Evolutionary conservation across 2,888 invertebrate species (phyloP), one percentile per base, ranked within the genome.

Genomic region (Agrochola circellaris): DNA sequence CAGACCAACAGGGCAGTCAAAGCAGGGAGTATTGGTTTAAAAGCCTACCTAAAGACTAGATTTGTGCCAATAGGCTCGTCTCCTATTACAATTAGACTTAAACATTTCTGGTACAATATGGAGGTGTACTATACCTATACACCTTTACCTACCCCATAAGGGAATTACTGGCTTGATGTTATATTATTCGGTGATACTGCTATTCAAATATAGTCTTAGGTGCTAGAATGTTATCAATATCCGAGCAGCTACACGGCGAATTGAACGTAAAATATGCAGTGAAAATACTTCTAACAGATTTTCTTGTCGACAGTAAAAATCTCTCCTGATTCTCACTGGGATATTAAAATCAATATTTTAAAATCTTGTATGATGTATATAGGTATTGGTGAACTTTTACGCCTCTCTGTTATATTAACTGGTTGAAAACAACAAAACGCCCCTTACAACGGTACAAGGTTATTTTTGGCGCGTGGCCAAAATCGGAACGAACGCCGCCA

Each of bases 251-350:
- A 54, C 51, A 17, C 34, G 26, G 34, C 34, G 58, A 54, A 79
- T 66, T 45, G 78, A 15, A 26, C 42, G 51, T 78, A 58, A 78
- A 78, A 78, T 79, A 78, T 78, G 78, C 79, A 78, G 42, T 45
- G 17, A 65, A 51, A 45, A 17, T 26, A 38, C 45, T 23, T 42
- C 64, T 65, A 13, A 65, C 73, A 34, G 72, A 77, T 64, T 73
- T 73, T 42, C 51, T 20, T 17, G 73, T 73, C 56, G 51, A 51
- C 73, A 2, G 2, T 73, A 73, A 79, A 77, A 65, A 73, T 58
- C n/a, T 58, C 42, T 48, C 9, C 30, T 15, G 26, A 17, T 23
- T 15, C 48, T 51, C 48, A n/a, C n/a, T 1, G 64, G 72, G 48
- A 64, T 26, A 38, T 58, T 64, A 72, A 64, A 79, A 58, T 79